phyloP scores from a whole-genome alignment of 2,113 vertebrate species.

The western clawed frog (Xenopus tropicalis) region DNA sequence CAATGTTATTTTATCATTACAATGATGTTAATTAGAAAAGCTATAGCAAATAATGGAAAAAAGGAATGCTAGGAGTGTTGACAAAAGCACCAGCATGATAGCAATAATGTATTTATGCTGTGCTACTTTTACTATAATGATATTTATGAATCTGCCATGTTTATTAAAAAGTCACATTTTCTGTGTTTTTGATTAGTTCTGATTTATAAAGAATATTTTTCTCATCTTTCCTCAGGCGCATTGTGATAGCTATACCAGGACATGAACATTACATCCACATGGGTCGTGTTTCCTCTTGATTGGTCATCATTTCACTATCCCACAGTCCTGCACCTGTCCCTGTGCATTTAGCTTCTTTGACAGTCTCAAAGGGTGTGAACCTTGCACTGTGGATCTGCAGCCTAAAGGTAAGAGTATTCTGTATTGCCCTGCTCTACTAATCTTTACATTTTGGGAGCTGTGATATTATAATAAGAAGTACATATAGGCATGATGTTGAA shows the following conservation, averaged over 20 bases:
- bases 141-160: too few relatives aligned
- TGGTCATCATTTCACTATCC: slow-evolving; percentile 60
- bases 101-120: too few relatives aligned
- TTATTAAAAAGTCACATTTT: too few relatives aligned
- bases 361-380: slow-evolving; percentile 14
- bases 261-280: slow-evolving; percentile 23
- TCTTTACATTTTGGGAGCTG: background rate
- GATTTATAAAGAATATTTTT: background rate
- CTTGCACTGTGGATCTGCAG: slow-evolving; percentile 15
- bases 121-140: too few relatives aligned
- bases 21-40: too few relatives aligned
- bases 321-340: slow-evolving; percentile 59
- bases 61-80: too few relatives aligned
- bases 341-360: slow-evolving; percentile 48
- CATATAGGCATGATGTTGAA: background rate
- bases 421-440: background rate
- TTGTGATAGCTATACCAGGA: background rate
- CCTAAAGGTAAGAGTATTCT: slow-evolving; percentile 22
- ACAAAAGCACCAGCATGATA: too few relatives aligned
- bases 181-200: too few relatives aligned
- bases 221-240: background rate
- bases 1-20: too few relatives aligned
- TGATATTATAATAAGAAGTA: background rate
- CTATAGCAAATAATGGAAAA: too few relatives aligned
- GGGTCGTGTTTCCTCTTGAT: slow-evolving; percentile 46